These are phyloP conservation scores for Germaria angustata DNA, from an alignment of 2,888 invertebrate species.

Conservation along the genomic window DNA sequence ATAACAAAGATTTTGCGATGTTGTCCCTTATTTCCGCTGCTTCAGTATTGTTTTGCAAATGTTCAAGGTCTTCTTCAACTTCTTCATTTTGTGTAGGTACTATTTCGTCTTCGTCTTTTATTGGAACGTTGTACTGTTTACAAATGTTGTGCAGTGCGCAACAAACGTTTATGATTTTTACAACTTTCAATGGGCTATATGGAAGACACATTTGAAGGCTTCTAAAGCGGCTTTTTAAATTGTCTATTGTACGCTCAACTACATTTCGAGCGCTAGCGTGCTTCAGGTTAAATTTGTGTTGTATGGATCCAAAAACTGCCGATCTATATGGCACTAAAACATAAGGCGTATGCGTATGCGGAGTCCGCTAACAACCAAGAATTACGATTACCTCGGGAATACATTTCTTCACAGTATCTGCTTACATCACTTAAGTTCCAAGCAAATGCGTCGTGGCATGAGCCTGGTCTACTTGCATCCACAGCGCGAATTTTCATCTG, in stretches of 20 bases:
- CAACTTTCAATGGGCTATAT: slow-evolving; percentile 16
- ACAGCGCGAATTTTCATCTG: slow-evolving; percentile 33
- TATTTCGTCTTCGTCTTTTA: neutral
- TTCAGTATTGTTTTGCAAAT: neutral
- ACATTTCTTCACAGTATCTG: neutral
- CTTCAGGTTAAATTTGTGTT: slow-evolving; percentile 5
- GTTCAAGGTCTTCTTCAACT: neutral
- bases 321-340: slow-evolving; percentile 1
- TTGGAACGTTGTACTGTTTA: slow-evolving; percentile 6
- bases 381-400: neutral
- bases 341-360: neutral
- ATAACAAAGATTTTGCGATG: slow-evolving; percentile 27
- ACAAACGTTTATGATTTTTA: slow-evolving; percentile 21
- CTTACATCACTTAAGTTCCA: slow-evolving; percentile 18
- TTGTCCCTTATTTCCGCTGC: slow-evolving; percentile 31
- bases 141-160: slow-evolving; percentile 17
- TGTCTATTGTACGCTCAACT: neutral
- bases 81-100: neutral
- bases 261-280: neutral
- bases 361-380: slow-evolving; percentile 4
- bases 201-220: slow-evolving; percentile 33
- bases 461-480: slow-evolving; percentile 15
- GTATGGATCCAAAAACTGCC: neutral
- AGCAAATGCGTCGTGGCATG: slow-evolving; percentile 33
- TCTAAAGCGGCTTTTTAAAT: slow-evolving; percentile 1